These are phyloP conservation scores for Pseudomyrmex cubaensis DNA, from an alignment of 1,140 invertebrate genomes.

Conservation along the genomic window DNA sequence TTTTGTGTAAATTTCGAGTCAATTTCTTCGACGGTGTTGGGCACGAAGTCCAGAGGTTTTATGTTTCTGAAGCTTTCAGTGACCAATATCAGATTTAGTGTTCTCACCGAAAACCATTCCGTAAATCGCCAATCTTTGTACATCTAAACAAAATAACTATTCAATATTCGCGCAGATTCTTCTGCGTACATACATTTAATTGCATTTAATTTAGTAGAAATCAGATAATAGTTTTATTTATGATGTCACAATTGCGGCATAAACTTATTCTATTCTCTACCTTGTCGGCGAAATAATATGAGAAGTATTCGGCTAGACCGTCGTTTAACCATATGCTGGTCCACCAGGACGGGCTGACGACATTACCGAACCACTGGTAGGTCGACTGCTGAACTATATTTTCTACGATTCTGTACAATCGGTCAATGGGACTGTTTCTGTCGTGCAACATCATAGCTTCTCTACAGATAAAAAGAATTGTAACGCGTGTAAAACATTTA, in stretches of 20 bases:
- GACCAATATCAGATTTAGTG: constrained; percentile 63
- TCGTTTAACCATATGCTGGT: constrained; percentile 93
- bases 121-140: constrained; percentile 90
- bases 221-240: neutral
- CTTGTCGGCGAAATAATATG: constrained; percentile 86
- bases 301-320: constrained; percentile 92
- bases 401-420: constrained; percentile 88
- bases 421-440: constrained; percentile 79
- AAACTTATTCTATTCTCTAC: constrained; percentile 58
- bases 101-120: constrained; percentile 91
- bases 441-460: constrained; percentile 68
- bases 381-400: constrained; percentile 93
- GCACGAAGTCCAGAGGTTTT: constrained; percentile 3
- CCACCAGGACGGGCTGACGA: constrained; percentile 92
- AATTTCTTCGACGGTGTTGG: constrained; percentile 8
- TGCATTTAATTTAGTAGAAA: constrained; percentile 15
- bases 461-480: constrained; percentile 9
- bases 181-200: neutral
- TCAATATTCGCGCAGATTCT: neutral
- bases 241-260: neutral
- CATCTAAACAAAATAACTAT: constrained; percentile 79
- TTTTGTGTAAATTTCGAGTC: constrained; percentile 16
- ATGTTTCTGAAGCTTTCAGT: neutral
- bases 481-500: neutral
- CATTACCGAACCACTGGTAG: constrained; percentile 93